These are phyloP conservation scores for Molorchus minor DNA, from an alignment of 2,888 invertebrate genomes.

Conservation along the genomic window DNA sequence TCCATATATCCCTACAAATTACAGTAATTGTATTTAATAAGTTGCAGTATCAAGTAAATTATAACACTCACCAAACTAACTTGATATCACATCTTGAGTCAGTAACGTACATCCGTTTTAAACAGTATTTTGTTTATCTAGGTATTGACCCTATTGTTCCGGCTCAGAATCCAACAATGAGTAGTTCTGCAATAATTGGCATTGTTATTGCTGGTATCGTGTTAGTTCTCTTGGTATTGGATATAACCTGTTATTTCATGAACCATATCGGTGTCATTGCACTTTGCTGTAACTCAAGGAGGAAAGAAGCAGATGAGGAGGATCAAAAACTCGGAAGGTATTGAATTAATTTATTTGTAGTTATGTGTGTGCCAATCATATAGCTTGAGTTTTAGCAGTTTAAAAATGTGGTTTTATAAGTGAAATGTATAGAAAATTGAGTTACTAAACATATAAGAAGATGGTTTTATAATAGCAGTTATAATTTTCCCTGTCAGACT, in stretches of 20 bases:
- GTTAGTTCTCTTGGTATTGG: conserved; percentile 82
- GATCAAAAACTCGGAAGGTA: conserved; percentile 88
- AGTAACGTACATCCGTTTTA: neutral
- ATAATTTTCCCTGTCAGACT: too few relatives aligned
- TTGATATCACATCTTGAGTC: neutral
- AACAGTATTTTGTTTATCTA: conserved; percentile 31
- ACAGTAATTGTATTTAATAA: neutral
- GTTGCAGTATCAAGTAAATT: conserved; percentile 26
- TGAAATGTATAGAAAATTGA: too few relatives aligned
- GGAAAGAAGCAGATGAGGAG: conserved; percentile 79
- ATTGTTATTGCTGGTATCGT: conserved; percentile 85
- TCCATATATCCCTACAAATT: too few relatives aligned
- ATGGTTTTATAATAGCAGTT: too few relatives aligned
- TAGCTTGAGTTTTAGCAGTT: neutral
- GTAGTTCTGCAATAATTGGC: conserved; percentile 83
- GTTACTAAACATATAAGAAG: too few relatives aligned
- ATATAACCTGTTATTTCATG: conserved; percentile 80
- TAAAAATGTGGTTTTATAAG: too few relatives aligned
- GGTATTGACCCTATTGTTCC: conserved; percentile 51
- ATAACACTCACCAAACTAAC: conserved; percentile 20
- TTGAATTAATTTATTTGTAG: neutral
- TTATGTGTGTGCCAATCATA: neutral
- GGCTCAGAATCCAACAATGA: conserved; percentile 67
- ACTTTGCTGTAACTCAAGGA: conserved; percentile 71
- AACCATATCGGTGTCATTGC: conserved; percentile 75